Base-by-base conservation (phyloP, 2,888 invertebrate species). In the Gibbula magus region DNA sequence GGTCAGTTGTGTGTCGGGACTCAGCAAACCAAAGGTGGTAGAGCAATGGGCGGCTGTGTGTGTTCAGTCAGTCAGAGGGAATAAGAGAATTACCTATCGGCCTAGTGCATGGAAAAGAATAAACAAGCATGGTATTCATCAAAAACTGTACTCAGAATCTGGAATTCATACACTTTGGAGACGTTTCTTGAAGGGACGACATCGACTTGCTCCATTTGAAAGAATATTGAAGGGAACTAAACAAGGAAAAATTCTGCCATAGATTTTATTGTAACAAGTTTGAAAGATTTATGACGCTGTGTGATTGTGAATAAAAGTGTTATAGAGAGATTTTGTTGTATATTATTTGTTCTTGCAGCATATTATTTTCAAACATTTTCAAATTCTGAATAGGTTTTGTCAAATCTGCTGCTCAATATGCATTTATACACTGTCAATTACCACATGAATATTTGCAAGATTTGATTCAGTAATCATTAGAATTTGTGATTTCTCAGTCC, bases 71-170 rank as follows among this genome's bases (percentile, higher is more conserved):
- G 79, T 81, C 2, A 56, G 85, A 35, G 79, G 78, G 56, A 75
- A 18, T 10, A 75, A 73, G 2, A 75, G 79, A 35, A 32, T 39
- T 5, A 74, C 83, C 77, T 88, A 88, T 78, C 77, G 80, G 74
- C 85, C 85, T 3, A 90, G 87, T 84, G 86, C 87, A 7, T 83
- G 86, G 83, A 88, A 88, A 74, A 80, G 90, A 10, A 87, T 88
- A 45, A 87, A 86, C 74, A 90, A 89, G 82, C 85, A 88, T 84
- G 88, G 89, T 52, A 82, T 89, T 3, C 88, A 90, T 74, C 84
- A 81, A 45, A 80, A 86, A 67, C 82, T 90, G 2, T 76, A 76
- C 29, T 81, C 84, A 7, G 76, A 77, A 35, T 75, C 85, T 4
- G 87, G 88, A 39, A 82, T 87, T 51, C 86, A 86, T 79, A 81